These are phyloP conservation scores for Cichladusa arquata DNA, from an alignment of 2,113 vertebrate species.

Conservation along the genomic window DNA sequence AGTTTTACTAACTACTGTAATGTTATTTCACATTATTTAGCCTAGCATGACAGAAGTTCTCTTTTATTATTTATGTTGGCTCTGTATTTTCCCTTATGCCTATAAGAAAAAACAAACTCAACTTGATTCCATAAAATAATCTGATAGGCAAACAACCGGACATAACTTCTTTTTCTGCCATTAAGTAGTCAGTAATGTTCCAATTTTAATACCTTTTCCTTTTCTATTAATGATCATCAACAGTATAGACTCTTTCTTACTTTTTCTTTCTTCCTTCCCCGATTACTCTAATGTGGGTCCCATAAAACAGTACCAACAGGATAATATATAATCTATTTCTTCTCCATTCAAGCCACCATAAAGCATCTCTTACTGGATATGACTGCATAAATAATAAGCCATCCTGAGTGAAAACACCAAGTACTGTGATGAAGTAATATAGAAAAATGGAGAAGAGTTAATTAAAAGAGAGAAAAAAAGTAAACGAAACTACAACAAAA, in stretches of 20 bases:
- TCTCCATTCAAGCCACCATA: not conserved
- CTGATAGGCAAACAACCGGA: not conserved
- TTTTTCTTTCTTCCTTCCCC: not conserved
- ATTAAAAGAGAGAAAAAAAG: not conserved
- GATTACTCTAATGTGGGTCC: not conserved
- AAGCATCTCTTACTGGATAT: not conserved
- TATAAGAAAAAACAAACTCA: not conserved
- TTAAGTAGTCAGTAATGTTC: not conserved
- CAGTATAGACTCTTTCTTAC: not conserved
- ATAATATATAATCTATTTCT: not conserved
- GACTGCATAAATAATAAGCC: not conserved
- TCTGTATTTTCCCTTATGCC: not conserved
- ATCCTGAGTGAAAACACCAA: not conserved
- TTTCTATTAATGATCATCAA: not conserved
- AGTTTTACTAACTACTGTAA: not conserved
- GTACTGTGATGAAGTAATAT: not conserved
- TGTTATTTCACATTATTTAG: not conserved
- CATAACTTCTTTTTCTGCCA: not conserved
- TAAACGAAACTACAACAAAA: not conserved
- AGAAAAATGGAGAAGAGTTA: not conserved
- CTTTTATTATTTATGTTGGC: not conserved
- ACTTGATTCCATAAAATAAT: not conserved
- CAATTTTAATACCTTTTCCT: not conserved
- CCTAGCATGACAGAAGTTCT: not conserved
- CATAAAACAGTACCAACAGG: not conserved